Percentiles rank a stretch among this genome's conserved stretches.
Conservation (phyloP, 2,797 vertebrate genomes). For the Ctenopoma kingsleyae region DNA sequence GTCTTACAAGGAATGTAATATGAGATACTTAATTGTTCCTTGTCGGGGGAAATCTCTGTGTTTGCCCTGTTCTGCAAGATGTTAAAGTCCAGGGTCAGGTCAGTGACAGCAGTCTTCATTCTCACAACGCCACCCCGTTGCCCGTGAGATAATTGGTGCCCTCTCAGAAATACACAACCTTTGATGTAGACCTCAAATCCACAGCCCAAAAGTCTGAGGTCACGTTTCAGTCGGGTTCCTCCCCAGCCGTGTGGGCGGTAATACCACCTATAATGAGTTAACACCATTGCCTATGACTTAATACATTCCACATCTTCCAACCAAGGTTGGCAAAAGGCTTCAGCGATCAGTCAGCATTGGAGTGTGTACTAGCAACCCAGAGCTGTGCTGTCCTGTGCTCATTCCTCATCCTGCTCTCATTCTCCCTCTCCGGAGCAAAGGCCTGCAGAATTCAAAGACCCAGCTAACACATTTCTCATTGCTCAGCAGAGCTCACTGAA, state of each 20-base stretch:
- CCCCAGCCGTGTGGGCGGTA: conserved; percentile 55
- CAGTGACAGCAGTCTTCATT: conserved; percentile 25
- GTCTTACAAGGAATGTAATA: neutral
- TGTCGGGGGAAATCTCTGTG: neutral
- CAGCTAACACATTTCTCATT: conserved; percentile 62
- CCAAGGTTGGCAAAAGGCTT: conserved; percentile 57
- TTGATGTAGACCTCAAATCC: conserved; percentile 67
- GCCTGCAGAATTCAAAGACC: conserved; percentile 43
- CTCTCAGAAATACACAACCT: conserved; percentile 56
- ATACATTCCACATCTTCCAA: conserved; percentile 69
- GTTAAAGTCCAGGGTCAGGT: conserved; percentile 41
- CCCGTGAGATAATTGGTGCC: conserved; percentile 55
- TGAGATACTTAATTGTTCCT: conserved; percentile 35
- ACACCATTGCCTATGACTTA: conserved; percentile 63
- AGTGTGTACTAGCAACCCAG: conserved; percentile 43
- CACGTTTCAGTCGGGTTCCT: conserved; percentile 60
- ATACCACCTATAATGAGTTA: conserved; percentile 73
- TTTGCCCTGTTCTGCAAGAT: conserved; percentile 12
- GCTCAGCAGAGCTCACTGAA: conserved; percentile 35
- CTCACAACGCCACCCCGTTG: conserved; percentile 8
- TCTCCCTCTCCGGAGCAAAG: conserved; percentile 50
- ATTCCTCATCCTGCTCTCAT: conserved; percentile 70
- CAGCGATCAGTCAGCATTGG: conserved; percentile 41
- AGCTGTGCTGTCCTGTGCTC: conserved; percentile 39
- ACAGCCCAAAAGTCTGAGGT: conserved; percentile 63